These are phyloP conservation scores for Hippotragus niger DNA, from an alignment of 2,113 vertebrate species.

Conservation along the genomic window DNA sequence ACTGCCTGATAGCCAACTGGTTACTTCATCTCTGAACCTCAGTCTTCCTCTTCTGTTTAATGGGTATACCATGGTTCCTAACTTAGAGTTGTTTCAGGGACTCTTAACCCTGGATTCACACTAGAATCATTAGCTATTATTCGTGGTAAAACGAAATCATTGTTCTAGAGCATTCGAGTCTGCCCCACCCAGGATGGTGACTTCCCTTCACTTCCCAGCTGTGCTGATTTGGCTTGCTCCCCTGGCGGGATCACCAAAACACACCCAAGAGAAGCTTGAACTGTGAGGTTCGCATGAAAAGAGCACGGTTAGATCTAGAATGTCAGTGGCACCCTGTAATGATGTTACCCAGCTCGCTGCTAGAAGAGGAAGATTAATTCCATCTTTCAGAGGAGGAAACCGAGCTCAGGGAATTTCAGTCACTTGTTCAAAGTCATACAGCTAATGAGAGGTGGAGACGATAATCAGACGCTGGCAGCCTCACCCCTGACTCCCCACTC, in stretches of 20 bases:
- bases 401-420: not conserved
- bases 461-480: not conserved
- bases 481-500: not conserved
- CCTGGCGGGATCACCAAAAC: not conserved
- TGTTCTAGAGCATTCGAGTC: constrained; percentile 5
- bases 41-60: not conserved
- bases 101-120: not conserved
- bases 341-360: not conserved
- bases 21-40: not conserved
- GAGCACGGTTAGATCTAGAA: not conserved
- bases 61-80: not conserved
- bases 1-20: not conserved
- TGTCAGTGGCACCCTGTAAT: fast-evolving
- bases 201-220: not conserved
- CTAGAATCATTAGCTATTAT: constrained; percentile 2
- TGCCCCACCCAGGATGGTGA: constrained; percentile 27
- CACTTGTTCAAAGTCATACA: not conserved
- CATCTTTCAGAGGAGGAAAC: not conserved
- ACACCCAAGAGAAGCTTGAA: not conserved
- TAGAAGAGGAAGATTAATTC: not conserved
- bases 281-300: not conserved
- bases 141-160: not conserved
- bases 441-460: not conserved
- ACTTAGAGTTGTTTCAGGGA: not conserved
- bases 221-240: not conserved